phyloP scores from a whole-genome alignment of 2,888 invertebrate genomes.

The Dendrolimus houi region DNA sequence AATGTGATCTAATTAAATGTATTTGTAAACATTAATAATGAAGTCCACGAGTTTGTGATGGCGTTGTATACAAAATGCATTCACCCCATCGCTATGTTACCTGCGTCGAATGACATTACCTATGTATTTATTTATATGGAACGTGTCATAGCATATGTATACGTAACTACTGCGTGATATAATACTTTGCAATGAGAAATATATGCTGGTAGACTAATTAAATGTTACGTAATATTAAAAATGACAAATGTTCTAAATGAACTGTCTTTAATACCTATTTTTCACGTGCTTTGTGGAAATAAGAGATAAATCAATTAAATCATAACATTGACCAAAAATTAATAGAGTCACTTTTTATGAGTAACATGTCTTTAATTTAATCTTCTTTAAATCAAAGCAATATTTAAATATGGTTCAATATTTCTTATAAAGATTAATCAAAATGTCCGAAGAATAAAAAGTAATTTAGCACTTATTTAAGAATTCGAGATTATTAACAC shows the following conservation, averaged over 20 bases:
- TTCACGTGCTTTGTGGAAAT: no score
- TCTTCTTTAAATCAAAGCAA: no score
- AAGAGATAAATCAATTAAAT: no score
- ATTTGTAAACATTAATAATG: conserved; percentile 32
- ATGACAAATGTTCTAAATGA: no score
- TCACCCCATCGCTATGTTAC: conserved; percentile 27
- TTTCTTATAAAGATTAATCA: conserved; percentile 3
- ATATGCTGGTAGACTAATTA: conserved; percentile 16
- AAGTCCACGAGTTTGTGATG: conserved; percentile 53
- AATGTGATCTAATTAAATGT: conserved; percentile 41
- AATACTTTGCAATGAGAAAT: conserved; percentile 3
- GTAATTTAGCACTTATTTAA: no score
- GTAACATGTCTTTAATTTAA: no score
- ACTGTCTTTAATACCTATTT: no score
- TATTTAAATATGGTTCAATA: conserved; percentile 3
- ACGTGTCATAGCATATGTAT: conserved; percentile 28
- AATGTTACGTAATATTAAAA: conserved; percentile 2
- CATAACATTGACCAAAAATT: no score
- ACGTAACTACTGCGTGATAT: conserved; percentile 38
- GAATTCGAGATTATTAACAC: no score
- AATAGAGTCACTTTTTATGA: no score
- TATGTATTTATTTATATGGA: conserved; percentile 8
- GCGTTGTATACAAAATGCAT: conserved; percentile 38
- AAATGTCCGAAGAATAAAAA: background rate
- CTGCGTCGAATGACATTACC: conserved; percentile 8